Conservation (phyloP, 2,797 vertebrate genomes). For the Allobates femoralis region DNA sequence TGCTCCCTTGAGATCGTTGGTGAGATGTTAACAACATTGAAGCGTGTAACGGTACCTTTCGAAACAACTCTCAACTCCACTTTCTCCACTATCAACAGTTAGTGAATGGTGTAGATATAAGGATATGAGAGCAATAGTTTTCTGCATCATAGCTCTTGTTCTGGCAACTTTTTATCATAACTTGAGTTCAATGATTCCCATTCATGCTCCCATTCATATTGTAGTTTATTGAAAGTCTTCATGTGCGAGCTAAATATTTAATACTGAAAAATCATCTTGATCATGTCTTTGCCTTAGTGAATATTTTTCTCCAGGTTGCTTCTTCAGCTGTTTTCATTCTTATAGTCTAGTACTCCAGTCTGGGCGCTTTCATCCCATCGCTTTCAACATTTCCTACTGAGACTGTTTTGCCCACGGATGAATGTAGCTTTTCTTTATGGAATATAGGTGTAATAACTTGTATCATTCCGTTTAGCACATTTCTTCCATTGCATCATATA, state of each 20-base stretch:
- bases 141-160: not conserved
- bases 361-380: constrained; percentile 12
- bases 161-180: not conserved
- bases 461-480: not conserved
- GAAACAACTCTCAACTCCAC: too few species aligned
- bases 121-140: not conserved
- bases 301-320: constrained; percentile 34
- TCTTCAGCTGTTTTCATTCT: constrained; percentile 18
- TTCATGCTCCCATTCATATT: not conserved
- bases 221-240: not conserved
- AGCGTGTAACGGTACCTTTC: too few species aligned
- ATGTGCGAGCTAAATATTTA: not conserved
- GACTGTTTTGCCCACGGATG: constrained; percentile 10
- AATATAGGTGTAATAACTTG: constrained; percentile 11
- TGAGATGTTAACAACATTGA: too few species aligned
- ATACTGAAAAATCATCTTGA: constrained; percentile 16
- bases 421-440: not conserved
- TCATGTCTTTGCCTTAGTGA: not conserved
- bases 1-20: too few species aligned
- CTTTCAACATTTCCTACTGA: not conserved
- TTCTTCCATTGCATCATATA: constrained; percentile 8
- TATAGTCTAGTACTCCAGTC: constrained; percentile 1
- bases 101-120: not conserved
- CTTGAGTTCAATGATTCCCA: not conserved
- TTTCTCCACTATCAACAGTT: too few species aligned